phyloP scores from a whole-genome alignment of 64 coral and sea anemone genomes.

The Actinia tenebrosa region DNA sequence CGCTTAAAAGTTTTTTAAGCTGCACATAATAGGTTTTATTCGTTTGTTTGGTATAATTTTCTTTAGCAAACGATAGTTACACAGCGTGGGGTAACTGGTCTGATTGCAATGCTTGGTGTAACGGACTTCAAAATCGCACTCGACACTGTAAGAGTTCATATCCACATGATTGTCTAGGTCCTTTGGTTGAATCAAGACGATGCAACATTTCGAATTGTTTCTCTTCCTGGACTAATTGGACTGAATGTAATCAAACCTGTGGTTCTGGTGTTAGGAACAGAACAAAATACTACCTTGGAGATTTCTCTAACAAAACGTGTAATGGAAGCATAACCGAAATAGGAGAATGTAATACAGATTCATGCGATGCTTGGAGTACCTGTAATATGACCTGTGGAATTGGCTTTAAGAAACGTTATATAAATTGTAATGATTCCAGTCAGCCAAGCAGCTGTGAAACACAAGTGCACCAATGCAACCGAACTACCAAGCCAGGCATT shows the following conservation, averaged over 20 bases:
- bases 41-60: too few species aligned
- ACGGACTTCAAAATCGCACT: background rate
- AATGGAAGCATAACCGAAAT: background rate
- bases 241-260: background rate
- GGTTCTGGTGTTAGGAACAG: background rate
- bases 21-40: too few species aligned
- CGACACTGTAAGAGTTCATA: background rate
- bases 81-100: background rate
- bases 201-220: background rate
- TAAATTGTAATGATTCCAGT: background rate
- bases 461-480: background rate
- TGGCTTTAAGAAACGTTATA: background rate
- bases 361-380: background rate
- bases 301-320: background rate
- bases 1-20: too few species aligned
- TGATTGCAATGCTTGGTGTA: background rate
- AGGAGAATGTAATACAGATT: background rate
- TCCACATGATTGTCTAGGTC: background rate
- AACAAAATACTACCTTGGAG: background rate
- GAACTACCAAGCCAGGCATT: background rate
- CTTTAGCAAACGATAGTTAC: too few species aligned
- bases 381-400: constrained; percentile 20
- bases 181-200: background rate
- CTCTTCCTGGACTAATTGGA: background rate
- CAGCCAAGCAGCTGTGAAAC: background rate